These are phyloP conservation scores for Parazoanthus darwini DNA, from an alignment of 92 coral and sea anemone species.

Conservation along the genomic window DNA sequence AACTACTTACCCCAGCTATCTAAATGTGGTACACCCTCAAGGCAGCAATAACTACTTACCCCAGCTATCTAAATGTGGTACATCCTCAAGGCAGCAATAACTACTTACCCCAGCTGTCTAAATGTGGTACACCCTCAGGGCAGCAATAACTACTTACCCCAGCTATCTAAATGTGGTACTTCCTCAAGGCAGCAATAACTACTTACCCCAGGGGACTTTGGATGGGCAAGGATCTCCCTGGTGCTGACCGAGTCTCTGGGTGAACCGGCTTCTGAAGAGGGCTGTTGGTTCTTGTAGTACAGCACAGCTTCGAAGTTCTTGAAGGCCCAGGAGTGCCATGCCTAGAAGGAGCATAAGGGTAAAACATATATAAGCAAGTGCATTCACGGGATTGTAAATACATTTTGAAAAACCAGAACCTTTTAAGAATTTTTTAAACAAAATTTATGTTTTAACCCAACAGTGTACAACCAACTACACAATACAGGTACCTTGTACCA, in stretches of 20 bases:
- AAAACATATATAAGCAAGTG: neutral
- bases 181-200: neutral
- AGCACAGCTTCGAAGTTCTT: conserved; percentile 96
- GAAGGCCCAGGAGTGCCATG: conserved; percentile 99
- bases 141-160: too few species aligned
- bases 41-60: neutral
- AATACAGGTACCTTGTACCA: too few species aligned
- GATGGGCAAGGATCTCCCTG: conserved; percentile 25
- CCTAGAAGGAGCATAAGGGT: conserved; percentile 43
- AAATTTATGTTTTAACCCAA: too few species aligned
- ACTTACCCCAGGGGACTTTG: conserved; percentile 55
- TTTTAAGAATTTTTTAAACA: too few species aligned
- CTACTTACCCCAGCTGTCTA: too few species aligned
- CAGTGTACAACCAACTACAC: too few species aligned
- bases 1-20: conserved; percentile 39
- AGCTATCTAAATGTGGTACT: too few species aligned
- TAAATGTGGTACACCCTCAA: too few species aligned
- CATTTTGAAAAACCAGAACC: neutral
- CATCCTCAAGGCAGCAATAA: neutral
- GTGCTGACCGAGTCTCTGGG: conserved; percentile 30
- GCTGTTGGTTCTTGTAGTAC: conserved; percentile 91
- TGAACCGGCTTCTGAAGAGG: conserved; percentile 47
- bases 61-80: too few species aligned
- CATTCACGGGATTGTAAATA: neutral
- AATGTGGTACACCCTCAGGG: too few species aligned